Conservation (phyloP, 2,113 vertebrate species). For the Ivindomyrus marchei region DNA sequence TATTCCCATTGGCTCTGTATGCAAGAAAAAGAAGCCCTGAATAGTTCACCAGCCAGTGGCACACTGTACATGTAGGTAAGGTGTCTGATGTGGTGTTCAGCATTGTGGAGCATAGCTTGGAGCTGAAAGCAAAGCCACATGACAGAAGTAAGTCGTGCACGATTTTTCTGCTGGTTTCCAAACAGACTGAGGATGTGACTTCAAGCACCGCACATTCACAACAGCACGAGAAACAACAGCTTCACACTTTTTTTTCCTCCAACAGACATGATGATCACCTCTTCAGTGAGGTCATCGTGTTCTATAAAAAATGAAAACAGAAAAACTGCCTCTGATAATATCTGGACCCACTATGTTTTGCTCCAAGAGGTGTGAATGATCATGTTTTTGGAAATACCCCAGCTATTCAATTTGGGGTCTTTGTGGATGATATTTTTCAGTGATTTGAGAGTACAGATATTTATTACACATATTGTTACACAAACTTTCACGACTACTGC, state of each 20-base stretch:
- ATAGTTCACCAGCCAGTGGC: background rate
- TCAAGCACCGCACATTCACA: background rate
- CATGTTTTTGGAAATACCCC: background rate
- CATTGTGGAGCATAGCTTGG: background rate
- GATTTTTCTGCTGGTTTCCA: background rate
- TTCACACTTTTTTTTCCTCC: background rate
- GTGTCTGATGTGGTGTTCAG: slow-evolving; percentile 5
- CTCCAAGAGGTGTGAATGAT: background rate
- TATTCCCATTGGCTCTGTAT: background rate
- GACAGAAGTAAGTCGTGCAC: background rate
- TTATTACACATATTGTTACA: background rate
- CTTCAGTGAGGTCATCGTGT: background rate
- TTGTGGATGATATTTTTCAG: background rate
- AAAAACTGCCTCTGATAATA: background rate
- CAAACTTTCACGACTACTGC: background rate
- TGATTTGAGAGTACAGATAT: background rate
- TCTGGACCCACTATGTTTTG: background rate
- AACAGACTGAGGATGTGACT: slow-evolving; percentile 1
- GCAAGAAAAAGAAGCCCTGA: background rate
- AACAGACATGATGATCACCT: background rate
- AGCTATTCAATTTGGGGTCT: background rate
- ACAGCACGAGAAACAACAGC: background rate
- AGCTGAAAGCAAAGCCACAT: background rate
- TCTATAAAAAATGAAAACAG: background rate
- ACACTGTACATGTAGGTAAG: background rate